A percentile compares a stretch with the other conserved stretches of the same genome.
Evolutionary conservation across 2,797 vertebrate species (phyloP).

Genomic region (Lacerta viridis): DNA sequence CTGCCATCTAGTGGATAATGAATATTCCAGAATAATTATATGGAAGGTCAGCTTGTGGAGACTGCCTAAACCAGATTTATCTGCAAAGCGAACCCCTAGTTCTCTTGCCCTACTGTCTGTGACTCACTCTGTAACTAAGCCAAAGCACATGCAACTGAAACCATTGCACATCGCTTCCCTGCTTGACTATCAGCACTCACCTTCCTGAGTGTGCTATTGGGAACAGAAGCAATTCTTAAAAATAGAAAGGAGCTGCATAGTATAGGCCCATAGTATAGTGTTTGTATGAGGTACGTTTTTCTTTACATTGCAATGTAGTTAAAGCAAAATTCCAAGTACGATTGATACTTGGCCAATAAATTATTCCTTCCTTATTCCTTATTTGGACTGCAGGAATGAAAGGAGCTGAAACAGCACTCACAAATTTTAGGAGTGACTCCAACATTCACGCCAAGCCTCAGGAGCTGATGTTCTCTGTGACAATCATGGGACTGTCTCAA

Average conservation of each 20-base stretch:
- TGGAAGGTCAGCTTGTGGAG: neutral
- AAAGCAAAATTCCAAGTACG: too few species aligned
- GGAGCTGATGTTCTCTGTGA: too few species aligned
- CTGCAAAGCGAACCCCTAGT: neutral
- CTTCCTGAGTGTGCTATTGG: neutral
- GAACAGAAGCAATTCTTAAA: neutral
- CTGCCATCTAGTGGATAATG: constrained; percentile 61
- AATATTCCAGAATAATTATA: neutral
- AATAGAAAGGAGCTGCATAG: neutral
- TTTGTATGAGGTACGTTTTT: too few species aligned
- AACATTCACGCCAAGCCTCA: too few species aligned
- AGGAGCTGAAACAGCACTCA: too few species aligned
- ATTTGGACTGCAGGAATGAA: neutral
- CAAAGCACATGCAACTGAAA: neutral
- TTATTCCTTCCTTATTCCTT: too few species aligned
- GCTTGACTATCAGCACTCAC: neutral
- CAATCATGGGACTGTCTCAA: too few species aligned
- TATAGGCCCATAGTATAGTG: neutral
- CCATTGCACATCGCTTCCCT: neutral
- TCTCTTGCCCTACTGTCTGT: neutral
- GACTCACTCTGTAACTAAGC: neutral
- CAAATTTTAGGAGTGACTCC: too few species aligned
- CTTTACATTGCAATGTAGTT: too few species aligned
- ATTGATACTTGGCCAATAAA: too few species aligned
- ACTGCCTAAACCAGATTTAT: constrained; percentile 41